phyloP scores from a whole-genome alignment of 2,888 invertebrate species.

The Carcina quercana region DNA sequence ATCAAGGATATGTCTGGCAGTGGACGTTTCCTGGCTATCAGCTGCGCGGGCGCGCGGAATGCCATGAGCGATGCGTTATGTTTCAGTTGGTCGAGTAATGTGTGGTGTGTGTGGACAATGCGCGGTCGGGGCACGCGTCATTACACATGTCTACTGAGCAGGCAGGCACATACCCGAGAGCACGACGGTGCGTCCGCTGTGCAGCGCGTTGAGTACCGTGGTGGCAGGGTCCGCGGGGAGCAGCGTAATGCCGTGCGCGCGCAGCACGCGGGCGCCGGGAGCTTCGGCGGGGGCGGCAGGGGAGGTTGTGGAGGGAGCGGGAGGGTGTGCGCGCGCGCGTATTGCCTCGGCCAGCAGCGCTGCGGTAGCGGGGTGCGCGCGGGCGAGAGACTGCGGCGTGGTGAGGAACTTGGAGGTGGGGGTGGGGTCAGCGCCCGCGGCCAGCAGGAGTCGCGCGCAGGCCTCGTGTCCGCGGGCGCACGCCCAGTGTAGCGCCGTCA shows the following conservation, averaged over 20 bases:
- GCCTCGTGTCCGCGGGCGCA: slow-evolving; percentile 83
- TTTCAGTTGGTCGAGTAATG: no score
- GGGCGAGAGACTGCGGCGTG: slow-evolving; percentile 29
- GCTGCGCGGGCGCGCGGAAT: no score
- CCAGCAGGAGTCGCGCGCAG: slow-evolving; percentile 78
- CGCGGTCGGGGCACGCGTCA: not conserved
- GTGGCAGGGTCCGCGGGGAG: slow-evolving; percentile 83
- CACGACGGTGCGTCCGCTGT: slow-evolving; percentile 89
- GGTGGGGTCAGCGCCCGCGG: slow-evolving; percentile 82
- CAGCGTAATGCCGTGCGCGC: slow-evolving; percentile 91
- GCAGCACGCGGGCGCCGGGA: slow-evolving; percentile 63
- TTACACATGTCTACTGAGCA: not conserved
- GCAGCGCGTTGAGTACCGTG: slow-evolving; percentile 86
- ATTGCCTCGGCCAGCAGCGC: slow-evolving; percentile 28
- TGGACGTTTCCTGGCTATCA: no score
- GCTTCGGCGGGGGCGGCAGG: not conserved
- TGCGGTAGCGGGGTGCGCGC: slow-evolving; percentile 11
- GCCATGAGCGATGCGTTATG: no score
- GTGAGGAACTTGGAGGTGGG: slow-evolving; percentile 51
- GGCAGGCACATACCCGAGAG: slow-evolving; percentile 75
- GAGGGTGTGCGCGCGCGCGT: slow-evolving; percentile 25
- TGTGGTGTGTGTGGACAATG: not conserved
- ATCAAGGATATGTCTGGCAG: no score
- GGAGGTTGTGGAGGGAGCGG: slow-evolving; percentile 18
- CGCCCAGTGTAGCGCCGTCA: slow-evolving; percentile 97